A percentile compares a stretch with the other conserved stretches of the same genome.
Evolutionary conservation across 1,140 invertebrate species (phyloP).

Genomic region (Saccostrea glomerata): DNA sequence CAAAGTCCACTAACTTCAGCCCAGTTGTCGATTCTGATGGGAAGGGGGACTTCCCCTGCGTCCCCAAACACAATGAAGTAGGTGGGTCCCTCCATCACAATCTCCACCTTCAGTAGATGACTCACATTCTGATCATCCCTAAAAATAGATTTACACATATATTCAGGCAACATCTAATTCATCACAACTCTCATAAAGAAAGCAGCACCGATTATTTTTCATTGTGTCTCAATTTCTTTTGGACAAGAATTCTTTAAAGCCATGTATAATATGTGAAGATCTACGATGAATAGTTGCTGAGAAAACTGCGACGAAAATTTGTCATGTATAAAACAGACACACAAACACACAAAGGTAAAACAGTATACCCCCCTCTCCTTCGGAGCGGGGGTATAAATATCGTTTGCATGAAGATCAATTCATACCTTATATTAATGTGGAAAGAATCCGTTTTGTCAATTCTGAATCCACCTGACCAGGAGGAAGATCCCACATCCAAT

Average conservation of each 20-base stretch:
- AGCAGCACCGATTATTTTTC: no score
- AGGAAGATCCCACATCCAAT: constrained; percentile 81
- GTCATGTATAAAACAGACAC: no score
- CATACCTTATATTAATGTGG: constrained; percentile 91
- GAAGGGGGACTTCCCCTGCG: constrained; percentile 95
- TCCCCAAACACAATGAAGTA: constrained; percentile 95
- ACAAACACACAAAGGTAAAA: no score
- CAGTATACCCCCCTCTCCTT: no score
- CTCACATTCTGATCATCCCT: constrained; percentile 77
- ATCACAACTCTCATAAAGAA: no score
- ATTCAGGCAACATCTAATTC: background rate
- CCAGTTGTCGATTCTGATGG: constrained; percentile 95
- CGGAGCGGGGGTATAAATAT: no score
- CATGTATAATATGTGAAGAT: no score
- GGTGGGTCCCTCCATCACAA: constrained; percentile 92
- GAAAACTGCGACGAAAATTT: no score
- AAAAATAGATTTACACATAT: background rate
- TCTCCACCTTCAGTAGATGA: constrained; percentile 93
- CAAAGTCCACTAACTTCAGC: constrained; percentile 84
- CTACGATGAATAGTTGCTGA: no score
- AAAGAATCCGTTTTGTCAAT: constrained; percentile 92
- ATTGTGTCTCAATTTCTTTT: no score
- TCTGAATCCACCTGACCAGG: constrained; percentile 96
- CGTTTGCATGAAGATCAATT: no score
- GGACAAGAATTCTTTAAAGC: no score